Conservation (phyloP, 2,888 invertebrate species). For the Trachelus stipa region DNA sequence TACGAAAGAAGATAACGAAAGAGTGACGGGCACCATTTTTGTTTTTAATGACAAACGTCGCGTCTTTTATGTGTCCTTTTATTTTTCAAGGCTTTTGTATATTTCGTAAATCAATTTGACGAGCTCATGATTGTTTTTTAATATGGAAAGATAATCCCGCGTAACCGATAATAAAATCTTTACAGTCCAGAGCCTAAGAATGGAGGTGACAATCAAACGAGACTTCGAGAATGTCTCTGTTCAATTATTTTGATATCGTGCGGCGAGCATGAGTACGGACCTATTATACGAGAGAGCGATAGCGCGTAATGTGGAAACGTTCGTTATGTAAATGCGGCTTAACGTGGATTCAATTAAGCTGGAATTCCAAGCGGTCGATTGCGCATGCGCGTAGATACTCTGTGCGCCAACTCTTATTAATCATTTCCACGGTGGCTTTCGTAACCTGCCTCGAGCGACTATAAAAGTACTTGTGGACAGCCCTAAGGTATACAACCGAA, state of each 20-base stretch:
- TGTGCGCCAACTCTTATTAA: not conserved
- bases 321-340: constrained; percentile 14
- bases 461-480: not conserved
- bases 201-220: not conserved
- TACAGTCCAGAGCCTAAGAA: not conserved
- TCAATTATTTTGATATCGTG: not conserved
- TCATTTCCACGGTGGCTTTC: not conserved
- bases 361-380: constrained; percentile 7
- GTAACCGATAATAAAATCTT: not conserved
- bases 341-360: constrained; percentile 16
- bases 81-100: not conserved
- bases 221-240: not conserved
- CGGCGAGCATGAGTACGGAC: not conserved
- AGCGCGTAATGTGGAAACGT: not conserved
- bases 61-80: not conserved
- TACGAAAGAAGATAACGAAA: not conserved
- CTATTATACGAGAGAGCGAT: not conserved
- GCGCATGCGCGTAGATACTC: not conserved
- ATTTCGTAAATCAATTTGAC: not conserved
- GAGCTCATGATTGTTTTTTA: not conserved
- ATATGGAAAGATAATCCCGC: not conserved
- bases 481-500: not conserved
- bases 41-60: not conserved
- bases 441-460: not conserved
- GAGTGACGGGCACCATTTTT: not conserved